Evolutionary conservation across 1,140 invertebrate genomes (phyloP).

Genomic region (Caenorhabditis tropicalis): DNA sequence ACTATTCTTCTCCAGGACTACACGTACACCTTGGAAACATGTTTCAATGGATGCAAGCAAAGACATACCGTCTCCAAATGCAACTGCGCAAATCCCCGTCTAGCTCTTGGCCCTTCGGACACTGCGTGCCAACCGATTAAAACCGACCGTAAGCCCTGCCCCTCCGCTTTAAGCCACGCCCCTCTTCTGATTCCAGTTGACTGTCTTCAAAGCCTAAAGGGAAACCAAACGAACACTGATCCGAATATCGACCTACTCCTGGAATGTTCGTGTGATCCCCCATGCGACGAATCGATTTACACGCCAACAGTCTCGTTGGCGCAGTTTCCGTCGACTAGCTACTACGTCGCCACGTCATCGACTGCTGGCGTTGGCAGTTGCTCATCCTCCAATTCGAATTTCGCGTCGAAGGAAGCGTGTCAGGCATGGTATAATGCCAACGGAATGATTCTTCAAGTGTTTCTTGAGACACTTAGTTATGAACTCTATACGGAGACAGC

Average conservation of each 20-base stretch:
- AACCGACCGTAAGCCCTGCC: slow-evolving; percentile 13
- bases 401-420: not conserved
- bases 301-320: slow-evolving; percentile 26
- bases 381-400: not conserved
- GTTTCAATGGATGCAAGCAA: slow-evolving; percentile 46
- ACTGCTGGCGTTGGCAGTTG: slow-evolving; percentile 6
- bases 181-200: slow-evolving; percentile 47
- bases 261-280: slow-evolving; percentile 39
- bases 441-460: slow-evolving; percentile 14
- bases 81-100: slow-evolving; percentile 12
- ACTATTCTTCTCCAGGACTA: not conserved
- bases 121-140: slow-evolving; percentile 3
- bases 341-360: slow-evolving; percentile 20
- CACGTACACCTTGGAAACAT: slow-evolving; percentile 45
- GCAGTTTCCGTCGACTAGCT: slow-evolving; percentile 30
- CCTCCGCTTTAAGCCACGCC: too few relatives aligned
- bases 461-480: slow-evolving; percentile 31
- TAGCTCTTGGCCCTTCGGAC: not conserved
- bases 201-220: slow-evolving; percentile 36
- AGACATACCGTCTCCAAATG: not conserved
- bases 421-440: slow-evolving; percentile 32
- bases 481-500: slow-evolving; percentile 33
- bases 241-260: slow-evolving; percentile 27
- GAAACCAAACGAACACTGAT: slow-evolving; percentile 42
- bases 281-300: slow-evolving; percentile 40